Conservation (phyloP, 92 coral and sea anemone genomes). For the Porites evermanni region DNA sequence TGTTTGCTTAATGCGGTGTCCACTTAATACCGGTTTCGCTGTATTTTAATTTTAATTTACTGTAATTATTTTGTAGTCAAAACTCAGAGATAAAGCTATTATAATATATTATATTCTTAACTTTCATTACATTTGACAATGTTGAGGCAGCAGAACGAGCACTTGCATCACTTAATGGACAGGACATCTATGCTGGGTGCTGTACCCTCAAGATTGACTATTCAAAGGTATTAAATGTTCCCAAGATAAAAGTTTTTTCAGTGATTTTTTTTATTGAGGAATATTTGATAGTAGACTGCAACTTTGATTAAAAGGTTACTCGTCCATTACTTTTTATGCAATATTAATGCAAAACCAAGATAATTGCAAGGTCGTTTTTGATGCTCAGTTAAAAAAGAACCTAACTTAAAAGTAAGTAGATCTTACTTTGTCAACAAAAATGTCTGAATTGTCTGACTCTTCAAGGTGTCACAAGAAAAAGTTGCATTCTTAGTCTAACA, state of each 20-base stretch:
- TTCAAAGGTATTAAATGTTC: slow-evolving; percentile 83
- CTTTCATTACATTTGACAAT: slow-evolving; percentile 87
- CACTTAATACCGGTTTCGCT: too few relatives aligned
- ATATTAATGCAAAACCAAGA: too few relatives aligned
- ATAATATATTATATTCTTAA: slow-evolving; percentile 46
- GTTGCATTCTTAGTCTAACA: too few relatives aligned
- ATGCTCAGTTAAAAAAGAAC: background rate
- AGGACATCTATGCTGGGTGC: slow-evolving; percentile 97
- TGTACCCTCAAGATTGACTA: slow-evolving; percentile 98
- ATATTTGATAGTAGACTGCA: too few relatives aligned
- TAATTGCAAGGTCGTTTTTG: background rate
- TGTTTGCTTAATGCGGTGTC: too few relatives aligned
- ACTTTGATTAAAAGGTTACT: too few relatives aligned
- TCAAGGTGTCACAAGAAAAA: too few relatives aligned
- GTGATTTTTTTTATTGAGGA: background rate
- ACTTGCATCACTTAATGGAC: slow-evolving; percentile 93
- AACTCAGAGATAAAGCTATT: too few relatives aligned
- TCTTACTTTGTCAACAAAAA: background rate
- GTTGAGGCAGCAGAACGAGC: slow-evolving; percentile 98
- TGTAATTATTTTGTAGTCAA: too few relatives aligned
- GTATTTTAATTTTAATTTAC: too few relatives aligned
- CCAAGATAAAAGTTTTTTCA: background rate
- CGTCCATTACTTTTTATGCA: too few relatives aligned
- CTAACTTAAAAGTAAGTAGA: background rate
- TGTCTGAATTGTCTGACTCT: too few relatives aligned